Base-by-base conservation (phyloP, 2,888 invertebrate species). In the Helleia helle region DNA sequence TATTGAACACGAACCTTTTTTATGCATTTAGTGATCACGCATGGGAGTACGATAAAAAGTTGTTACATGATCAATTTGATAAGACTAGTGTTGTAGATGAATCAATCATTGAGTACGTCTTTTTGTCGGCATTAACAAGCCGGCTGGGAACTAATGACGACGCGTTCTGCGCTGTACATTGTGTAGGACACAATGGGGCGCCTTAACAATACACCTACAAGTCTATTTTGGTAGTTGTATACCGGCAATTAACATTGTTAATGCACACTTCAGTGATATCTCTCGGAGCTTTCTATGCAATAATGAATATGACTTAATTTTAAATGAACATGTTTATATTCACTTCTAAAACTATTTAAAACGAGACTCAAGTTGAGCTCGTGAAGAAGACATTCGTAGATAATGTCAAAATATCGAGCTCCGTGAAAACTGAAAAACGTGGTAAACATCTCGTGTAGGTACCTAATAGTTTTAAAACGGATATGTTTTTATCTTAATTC, bases 31-130 rank as follows among this genome's bases (percentile, higher is more conserved):
- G 26, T 4, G 2, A n/a, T 26, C 18, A 22, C 22, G 22, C 1
- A 6, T 8, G 2, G 22, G 14, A 14, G n/a, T n/a, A n/a, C n/a
- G n/a, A 36, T 24, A 36, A 36, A 22, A 24, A 14, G 36, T 36
- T 25, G 25, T 36, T 24, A 25, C 22, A 68, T 72, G 61, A 67
- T 61, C 73, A 73, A 74, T 76, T 73, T 72, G 71, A 71, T 66
- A 59, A 62, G 58, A 56, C 52, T 54, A 62, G 61, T 66, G 61
- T 64, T 59, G 65, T 59, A 57, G 67, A 74, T 54, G 64, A 68
- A 75, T 77, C 76, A 79, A 79, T 81, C 73, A 73, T 65, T 56
- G 57, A 51, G 47, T 48, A 59, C 52, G 48, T 59, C 55, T 75
- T 75, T 75, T 77, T 72, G 67, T 64, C 49, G 57, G 52, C 59